A percentile compares a stretch with the other conserved stretches of the same genome.
phyloP scores from a whole-genome alignment of 2,888 invertebrate species.

The Sisyra terminalis region DNA sequence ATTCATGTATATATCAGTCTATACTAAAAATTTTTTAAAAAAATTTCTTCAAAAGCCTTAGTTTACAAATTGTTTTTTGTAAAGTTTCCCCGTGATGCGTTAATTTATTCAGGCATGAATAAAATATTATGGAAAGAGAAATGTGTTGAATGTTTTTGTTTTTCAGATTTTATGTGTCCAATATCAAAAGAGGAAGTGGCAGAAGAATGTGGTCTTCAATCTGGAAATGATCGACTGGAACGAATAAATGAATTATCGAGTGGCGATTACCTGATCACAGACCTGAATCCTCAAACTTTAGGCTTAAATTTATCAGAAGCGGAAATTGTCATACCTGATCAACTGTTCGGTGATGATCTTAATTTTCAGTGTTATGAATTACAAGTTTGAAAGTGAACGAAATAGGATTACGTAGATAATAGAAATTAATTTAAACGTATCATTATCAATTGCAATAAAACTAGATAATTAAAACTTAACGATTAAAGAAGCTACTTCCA shows the following conservation, averaged over 20 bases:
- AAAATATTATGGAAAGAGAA: too few species aligned
- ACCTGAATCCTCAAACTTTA: constrained; percentile 31
- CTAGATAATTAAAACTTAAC: too few species aligned
- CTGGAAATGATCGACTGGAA: constrained; percentile 10
- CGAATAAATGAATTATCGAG: constrained; percentile 6
- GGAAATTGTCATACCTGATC: constrained; percentile 31
- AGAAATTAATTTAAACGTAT: too few species aligned
- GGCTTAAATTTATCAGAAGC: constrained; percentile 32
- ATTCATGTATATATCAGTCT: too few species aligned
- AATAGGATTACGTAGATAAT: neutral
- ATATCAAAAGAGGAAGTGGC: constrained; percentile 66
- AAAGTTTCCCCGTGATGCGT: neutral
- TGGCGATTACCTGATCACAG: constrained; percentile 35
- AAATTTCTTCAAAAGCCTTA: too few species aligned
- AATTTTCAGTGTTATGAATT: constrained; percentile 35
- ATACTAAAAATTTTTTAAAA: too few species aligned
- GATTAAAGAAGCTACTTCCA: too few species aligned
- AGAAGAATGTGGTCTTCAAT: constrained; percentile 57
- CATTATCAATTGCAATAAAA: too few species aligned
- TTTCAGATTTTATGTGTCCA: constrained; percentile 36
- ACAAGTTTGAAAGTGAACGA: constrained; percentile 11
- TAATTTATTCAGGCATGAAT: neutral
- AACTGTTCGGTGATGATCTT: constrained; percentile 32
- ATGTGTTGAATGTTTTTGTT: neutral
- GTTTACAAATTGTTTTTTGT: too few species aligned